phyloP scores from a whole-genome alignment of 2,797 vertebrate species.

The Danionella dracula region DNA sequence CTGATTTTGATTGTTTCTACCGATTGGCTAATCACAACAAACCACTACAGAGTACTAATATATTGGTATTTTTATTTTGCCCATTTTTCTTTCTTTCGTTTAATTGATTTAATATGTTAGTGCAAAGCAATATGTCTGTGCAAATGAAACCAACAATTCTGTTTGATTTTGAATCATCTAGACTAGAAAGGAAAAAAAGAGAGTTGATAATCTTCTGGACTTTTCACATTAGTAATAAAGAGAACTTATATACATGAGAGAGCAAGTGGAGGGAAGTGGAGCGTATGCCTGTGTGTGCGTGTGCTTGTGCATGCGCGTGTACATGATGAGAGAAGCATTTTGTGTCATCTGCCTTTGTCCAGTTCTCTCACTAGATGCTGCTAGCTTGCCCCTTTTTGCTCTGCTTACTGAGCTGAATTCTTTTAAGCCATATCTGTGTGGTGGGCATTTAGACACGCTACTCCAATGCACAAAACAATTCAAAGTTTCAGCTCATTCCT shows the following conservation, averaged over 20 bases:
- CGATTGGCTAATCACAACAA: too few species aligned
- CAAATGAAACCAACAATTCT: background rate
- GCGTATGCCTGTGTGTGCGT: conserved; percentile 7
- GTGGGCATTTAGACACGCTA: conserved; percentile 9
- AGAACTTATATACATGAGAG: background rate
- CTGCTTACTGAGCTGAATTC: conserved; percentile 40
- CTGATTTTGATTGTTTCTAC: too few species aligned
- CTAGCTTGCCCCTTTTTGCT: conserved; percentile 61
- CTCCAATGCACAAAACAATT: background rate
- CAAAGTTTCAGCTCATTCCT: background rate
- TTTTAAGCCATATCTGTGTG: conserved; percentile 38
- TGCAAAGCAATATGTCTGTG: background rate
- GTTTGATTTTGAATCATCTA: background rate
- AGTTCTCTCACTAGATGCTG: conserved; percentile 67
- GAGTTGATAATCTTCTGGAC: conserved; percentile 35
- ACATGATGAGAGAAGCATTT: conserved; percentile 33
- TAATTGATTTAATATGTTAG: too few species aligned
- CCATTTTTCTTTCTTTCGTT: too few species aligned
- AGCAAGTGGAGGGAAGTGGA: conserved; percentile 10
- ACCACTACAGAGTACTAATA: too few species aligned
- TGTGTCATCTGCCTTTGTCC: conserved; percentile 61
- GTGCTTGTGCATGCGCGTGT: conserved; percentile 3
- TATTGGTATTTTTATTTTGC: too few species aligned
- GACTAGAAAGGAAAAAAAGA: conserved; percentile 9
- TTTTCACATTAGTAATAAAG: conserved; percentile 37